Base-by-base conservation (phyloP, 2,888 invertebrate genomes). In the Dusona sp. region DNA sequence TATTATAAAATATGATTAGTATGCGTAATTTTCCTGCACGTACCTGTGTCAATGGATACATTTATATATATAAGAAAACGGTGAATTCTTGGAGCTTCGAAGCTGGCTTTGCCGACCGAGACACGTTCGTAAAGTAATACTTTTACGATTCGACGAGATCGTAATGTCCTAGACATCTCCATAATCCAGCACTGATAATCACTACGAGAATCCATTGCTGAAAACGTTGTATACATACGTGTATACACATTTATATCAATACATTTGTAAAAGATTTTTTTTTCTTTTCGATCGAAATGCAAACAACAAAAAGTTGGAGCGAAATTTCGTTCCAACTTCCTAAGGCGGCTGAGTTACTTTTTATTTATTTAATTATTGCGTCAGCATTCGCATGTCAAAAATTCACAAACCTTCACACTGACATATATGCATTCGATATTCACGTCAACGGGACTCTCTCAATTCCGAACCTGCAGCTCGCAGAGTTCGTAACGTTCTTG, bases 121-220 rank as follows among this genome's bases (percentile, higher is more conserved):
- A 79, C 83, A 84, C 72, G 84, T 85, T 72, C 87, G 87, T 88
- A 88, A 88, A 88, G 73, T 88, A 77, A 74, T 77, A 87, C 87
- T 84, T 88, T 88, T 88, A 88, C 79, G 87, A 79, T 74, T 81
- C 67, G 36, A 67, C 79, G 84, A 81, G 90, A 87, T 91, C 92
- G 90, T 93, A 93, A 94, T 89, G 88, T 93, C 90, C 88, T 88
- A 90, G 92, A 93, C 91, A 91, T 93, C 93, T 93, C 92, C 92
- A 93, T 94, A 87, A 83, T 85, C 83, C 84, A 80, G 81, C 82
- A 87, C 72, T 82, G 83, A 84, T 89, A 88, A 88, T 84, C 85
- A 83, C 75, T 74, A 51, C 25, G 70, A 65, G 70, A 79, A 79
- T 61, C 29, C 79, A 25, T 22, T 74, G 74, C 61, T 68, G 42